Evolutionary conservation across 2,113 vertebrate species (phyloP), one percentile per base, ranked within the genome.

Genomic region (Tretioscincus oriximinensis): DNA sequence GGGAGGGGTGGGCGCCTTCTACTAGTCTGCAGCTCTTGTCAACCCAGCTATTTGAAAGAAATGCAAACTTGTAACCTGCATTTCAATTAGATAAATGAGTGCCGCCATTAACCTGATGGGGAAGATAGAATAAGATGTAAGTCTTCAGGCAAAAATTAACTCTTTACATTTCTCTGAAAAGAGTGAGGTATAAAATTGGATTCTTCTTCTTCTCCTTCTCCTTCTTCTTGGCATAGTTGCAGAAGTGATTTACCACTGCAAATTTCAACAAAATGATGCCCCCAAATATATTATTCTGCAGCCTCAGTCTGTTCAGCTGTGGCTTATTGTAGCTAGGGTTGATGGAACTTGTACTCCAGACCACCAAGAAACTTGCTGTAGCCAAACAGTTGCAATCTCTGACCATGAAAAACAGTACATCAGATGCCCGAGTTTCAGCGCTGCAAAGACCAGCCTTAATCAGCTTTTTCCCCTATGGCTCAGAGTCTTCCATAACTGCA

Each of bases 401-500:
- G 51, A 66, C 68, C 60, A 20, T 24, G 65, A 75, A 71, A 63
- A 22, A 35, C 20, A 60, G 20, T 20, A 47, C 16, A 45, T 5
- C 35, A 21, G 54, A 26, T 28, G 16, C 28, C 35, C 26, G 3
- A 0, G 5, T 31, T 0, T 75, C 54, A 0, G 1, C 41, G 2
- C 31, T 72, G 80, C 51, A 70, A 76, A 41, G 3, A 75, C 54
- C 70, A 9, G 9, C 0, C 58, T 75, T 6, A 68, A 14, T 9
- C 69, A 78, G 21, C 28, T 71, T 70, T 81, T 47, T 80, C 58
- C 81, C 58, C 81, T 71, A 81, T 24, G 74, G 84, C 83, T 83
- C 82, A 70, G 77, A 77, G 75, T n/a, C 69, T 80, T 73, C 77
- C 86, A 82, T 29, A 84, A 87, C 83, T 86, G 81, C 83, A 78